Conservation (phyloP, 1,140 invertebrate genomes). For the Pseudomyrmex flavicornis region DNA sequence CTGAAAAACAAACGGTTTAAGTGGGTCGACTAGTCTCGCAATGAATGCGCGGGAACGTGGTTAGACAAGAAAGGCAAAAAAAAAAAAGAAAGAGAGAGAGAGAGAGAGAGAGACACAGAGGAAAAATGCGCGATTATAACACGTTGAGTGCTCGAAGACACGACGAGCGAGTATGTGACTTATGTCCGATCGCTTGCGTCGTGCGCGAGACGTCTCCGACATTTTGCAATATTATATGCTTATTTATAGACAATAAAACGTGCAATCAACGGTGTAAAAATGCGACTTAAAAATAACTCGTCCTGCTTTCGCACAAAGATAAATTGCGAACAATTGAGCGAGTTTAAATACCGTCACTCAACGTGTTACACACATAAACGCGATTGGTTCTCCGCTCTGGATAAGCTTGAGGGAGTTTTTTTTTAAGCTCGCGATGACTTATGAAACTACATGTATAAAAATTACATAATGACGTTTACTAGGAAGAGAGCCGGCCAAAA, state of each 20-base stretch:
- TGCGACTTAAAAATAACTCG: constrained; percentile 2
- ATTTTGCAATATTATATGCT: constrained; percentile 3
- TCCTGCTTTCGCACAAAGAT: not conserved
- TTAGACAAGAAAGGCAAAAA: not conserved
- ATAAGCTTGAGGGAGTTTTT: constrained; percentile 50
- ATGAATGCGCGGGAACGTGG: not conserved
- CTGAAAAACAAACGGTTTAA: not conserved
- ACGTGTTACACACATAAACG: constrained; percentile 3
- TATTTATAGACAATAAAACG: not conserved
- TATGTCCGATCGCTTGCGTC: no score
- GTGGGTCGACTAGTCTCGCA: constrained; percentile 23
- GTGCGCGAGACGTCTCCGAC: not conserved
- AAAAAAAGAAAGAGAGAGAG: not conserved
- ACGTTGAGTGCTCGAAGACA: not conserved
- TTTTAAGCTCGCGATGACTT: constrained; percentile 26
- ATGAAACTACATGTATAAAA: constrained; percentile 10
- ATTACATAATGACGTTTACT: constrained; percentile 29
- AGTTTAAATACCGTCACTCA: constrained; percentile 12
- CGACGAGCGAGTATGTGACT: not conserved
- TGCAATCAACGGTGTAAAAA: not conserved
- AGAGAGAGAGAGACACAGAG: not conserved
- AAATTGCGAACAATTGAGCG: not conserved
- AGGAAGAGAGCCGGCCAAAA: constrained; percentile 65
- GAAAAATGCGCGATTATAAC: constrained; percentile 31
- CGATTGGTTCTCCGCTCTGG: constrained; percentile 22